Percentiles rank a stretch among this genome's conserved stretches.
Conservation (phyloP, 2,113 vertebrate genomes). For the Empidonax traillii region DNA sequence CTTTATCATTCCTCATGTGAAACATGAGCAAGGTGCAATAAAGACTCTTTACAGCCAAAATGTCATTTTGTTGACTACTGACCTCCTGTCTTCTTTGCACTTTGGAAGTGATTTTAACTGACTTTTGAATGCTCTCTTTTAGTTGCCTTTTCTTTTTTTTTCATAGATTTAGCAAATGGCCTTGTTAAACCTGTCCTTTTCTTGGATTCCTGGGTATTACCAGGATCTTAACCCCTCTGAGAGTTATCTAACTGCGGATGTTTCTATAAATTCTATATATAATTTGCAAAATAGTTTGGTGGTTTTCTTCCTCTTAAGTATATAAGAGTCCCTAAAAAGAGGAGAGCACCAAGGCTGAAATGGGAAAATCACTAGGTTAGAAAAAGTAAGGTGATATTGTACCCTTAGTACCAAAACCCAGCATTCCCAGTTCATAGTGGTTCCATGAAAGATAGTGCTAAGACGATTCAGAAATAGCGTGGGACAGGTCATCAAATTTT, state of each 20-base stretch:
- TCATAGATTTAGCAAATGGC: not conserved
- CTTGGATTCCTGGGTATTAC: not conserved
- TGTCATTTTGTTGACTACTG: conserved; percentile 46
- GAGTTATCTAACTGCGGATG: not conserved
- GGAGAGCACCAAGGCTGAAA: not conserved
- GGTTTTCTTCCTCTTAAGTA: not conserved
- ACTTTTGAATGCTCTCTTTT: not conserved
- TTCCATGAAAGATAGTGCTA: not conserved
- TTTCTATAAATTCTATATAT: not conserved
- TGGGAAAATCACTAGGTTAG: not conserved
- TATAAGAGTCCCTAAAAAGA: not conserved
- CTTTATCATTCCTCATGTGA: not conserved
- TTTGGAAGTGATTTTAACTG: conserved; percentile 39
- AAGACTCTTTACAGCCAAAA: conserved; percentile 27
- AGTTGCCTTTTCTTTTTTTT: not conserved
- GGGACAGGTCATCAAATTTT: not conserved
- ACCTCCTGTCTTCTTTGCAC: conserved; percentile 14
- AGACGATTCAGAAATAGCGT: not conserved
- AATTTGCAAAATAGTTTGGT: not conserved
- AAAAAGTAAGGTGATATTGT: not conserved
- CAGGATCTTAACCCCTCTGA: not conserved
- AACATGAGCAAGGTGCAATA: not conserved
- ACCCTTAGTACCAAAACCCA: not conserved
- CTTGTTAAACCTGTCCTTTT: conserved; percentile 11
- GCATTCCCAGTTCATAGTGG: not conserved